These are phyloP conservation scores for Muricea muricata DNA, from an alignment of 92 coral and sea anemone genomes.

Conservation along the genomic window DNA sequence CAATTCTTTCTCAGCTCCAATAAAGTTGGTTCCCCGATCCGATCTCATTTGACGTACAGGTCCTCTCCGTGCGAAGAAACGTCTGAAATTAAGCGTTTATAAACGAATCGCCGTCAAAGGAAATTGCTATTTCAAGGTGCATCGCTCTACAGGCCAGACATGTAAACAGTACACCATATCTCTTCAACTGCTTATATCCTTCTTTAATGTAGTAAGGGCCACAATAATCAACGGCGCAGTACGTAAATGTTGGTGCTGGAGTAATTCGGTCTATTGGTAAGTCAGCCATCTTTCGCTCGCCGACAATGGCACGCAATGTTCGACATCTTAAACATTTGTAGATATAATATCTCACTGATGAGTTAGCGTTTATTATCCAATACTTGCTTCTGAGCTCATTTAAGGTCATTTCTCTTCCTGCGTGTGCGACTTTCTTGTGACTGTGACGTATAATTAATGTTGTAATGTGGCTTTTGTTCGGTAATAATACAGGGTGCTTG, in stretches of 20 bases:
- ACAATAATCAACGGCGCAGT: slow-evolving; percentile 62
- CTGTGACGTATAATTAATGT: slow-evolving; percentile 39
- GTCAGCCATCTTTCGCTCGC: slow-evolving; percentile 70
- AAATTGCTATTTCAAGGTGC: slow-evolving; percentile 59
- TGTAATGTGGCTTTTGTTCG: slow-evolving; percentile 62
- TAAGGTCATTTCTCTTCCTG: slow-evolving; percentile 62
- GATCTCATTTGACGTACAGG: slow-evolving; percentile 54
- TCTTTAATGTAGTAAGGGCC: slow-evolving; percentile 52
- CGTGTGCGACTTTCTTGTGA: slow-evolving; percentile 56
- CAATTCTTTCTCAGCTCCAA: slow-evolving; percentile 50
- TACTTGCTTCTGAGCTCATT: slow-evolving; percentile 53
- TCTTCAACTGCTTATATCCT: slow-evolving; percentile 52
- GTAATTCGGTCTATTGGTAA: slow-evolving; percentile 54
- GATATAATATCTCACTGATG: slow-evolving; percentile 55
- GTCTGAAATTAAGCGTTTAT: slow-evolving; percentile 53
- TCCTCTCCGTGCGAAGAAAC: slow-evolving; percentile 68
- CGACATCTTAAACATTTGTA: slow-evolving; percentile 62
- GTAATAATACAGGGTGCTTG: slow-evolving; percentile 60
- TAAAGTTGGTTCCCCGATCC: slow-evolving; percentile 63
- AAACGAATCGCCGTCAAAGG: slow-evolving; percentile 58
- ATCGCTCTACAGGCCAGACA: slow-evolving; percentile 65
- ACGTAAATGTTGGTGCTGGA: slow-evolving; percentile 68
- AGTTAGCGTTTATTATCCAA: slow-evolving; percentile 56
- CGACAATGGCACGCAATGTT: slow-evolving; percentile 43
- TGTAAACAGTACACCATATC: slow-evolving; percentile 61